Conservation (phyloP, 2,888 invertebrate species). For the Busseola fusca region DNA sequence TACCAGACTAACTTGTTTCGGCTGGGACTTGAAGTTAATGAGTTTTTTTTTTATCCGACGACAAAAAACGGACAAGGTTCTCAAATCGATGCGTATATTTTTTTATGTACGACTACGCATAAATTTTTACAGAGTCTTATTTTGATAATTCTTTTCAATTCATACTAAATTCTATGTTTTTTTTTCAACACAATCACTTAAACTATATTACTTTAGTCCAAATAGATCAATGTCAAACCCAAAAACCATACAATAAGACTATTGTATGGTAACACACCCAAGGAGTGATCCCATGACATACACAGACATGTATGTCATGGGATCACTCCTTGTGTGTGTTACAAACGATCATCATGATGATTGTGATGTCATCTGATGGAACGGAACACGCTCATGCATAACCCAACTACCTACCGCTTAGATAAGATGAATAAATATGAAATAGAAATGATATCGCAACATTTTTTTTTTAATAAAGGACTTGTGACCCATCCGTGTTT, state of each 20-base stretch:
- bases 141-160: too few species aligned
- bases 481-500: background rate
- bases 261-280: too few species aligned
- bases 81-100: too few species aligned
- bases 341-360: background rate
- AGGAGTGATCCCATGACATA: too few species aligned
- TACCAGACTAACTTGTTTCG: background rate
- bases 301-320: background rate
- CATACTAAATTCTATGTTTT: background rate
- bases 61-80: too few species aligned
- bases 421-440: background rate
- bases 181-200: background rate
- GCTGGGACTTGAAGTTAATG: background rate
- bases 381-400: too few species aligned
- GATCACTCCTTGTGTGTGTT: background rate
- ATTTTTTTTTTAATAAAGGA: background rate
- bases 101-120: too few species aligned
- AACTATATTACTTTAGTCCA: too few species aligned
- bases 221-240: too few species aligned
- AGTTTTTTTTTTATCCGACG: background rate
- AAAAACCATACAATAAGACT: background rate
- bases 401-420: background rate
- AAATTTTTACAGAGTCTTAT: too few species aligned
- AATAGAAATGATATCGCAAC: background rate
- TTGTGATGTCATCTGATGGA: background rate